A percentile compares a stretch with the other conserved stretches of the same genome.
phyloP scores from a whole-genome alignment of 2,113 vertebrate species.

The Rynchops niger region DNA sequence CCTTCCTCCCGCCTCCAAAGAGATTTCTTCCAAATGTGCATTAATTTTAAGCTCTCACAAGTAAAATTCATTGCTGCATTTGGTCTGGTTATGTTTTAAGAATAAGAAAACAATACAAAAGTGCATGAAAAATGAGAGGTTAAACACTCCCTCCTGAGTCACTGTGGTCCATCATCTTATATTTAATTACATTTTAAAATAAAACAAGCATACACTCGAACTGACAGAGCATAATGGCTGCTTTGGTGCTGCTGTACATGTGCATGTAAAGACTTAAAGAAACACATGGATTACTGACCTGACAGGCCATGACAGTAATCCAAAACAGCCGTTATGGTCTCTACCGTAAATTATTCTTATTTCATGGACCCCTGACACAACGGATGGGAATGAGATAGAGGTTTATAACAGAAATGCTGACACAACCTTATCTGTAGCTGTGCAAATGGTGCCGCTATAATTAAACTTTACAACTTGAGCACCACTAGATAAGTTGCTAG shows the following conservation, averaged over 20 bases:
- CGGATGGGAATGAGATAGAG: not conserved
- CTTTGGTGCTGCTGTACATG: not conserved
- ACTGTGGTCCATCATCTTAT: not conserved
- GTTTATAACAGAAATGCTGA: constrained; percentile 70
- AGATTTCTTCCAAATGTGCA: not conserved
- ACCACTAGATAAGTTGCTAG: constrained; percentile 50
- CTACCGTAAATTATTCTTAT: not conserved
- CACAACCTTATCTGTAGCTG: constrained; percentile 48
- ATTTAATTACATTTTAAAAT: constrained; percentile 25
- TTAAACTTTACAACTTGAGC: constrained; percentile 64
- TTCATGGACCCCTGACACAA: constrained; percentile 22
- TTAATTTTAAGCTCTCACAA: not conserved
- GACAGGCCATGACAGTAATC: not conserved
- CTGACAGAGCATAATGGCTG: not conserved
- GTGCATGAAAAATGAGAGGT: not conserved
- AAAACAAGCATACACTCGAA: not conserved
- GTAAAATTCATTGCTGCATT: not conserved
- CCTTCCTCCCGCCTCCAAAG: not conserved
- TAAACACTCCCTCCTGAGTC: not conserved
- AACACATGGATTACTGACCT: not conserved
- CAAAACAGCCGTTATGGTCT: not conserved
- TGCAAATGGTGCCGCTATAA: constrained; percentile 56
- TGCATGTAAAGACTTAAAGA: not conserved
- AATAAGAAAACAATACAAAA: not conserved
- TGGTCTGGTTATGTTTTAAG: not conserved